Evolutionary conservation across 1,140 invertebrate genomes (phyloP).

Genomic region (Macrocentrus cingulum): DNA sequence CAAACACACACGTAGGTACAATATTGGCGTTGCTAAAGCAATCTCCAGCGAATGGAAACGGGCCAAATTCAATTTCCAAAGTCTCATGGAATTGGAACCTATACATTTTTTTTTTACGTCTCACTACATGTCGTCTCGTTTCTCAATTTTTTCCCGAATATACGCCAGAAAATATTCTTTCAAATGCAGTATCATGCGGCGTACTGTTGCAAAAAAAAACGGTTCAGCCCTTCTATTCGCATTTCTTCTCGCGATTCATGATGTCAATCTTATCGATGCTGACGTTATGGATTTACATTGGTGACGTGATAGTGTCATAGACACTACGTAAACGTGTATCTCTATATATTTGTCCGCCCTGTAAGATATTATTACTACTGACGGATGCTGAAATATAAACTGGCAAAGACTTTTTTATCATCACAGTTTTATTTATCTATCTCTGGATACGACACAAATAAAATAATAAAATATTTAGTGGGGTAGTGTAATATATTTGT

Average conservation of each 20-base stretch:
- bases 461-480: neutral
- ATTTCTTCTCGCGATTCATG: neutral
- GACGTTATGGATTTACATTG: neutral
- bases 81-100: neutral
- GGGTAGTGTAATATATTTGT: neutral
- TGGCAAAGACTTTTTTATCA: too few species aligned
- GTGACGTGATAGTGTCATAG: too few species aligned
- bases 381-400: too few species aligned
- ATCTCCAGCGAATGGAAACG: neutral
- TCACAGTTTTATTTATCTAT: too few species aligned
- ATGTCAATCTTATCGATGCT: neutral
- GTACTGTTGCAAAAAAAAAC: neutral
- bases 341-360: neutral
- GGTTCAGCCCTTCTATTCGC: neutral
- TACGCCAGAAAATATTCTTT: neutral
- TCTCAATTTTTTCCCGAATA: neutral
- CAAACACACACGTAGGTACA: neutral
- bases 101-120: neutral
- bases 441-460: neutral
- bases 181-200: neutral
- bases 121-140: neutral
- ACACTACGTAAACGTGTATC: slow-evolving; percentile 8
- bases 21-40: neutral
- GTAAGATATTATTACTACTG: neutral
- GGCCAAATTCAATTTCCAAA: slow-evolving; percentile 1